A percentile compares a stretch with the other conserved stretches of the same genome.
These are phyloP conservation scores for Penelope pileata DNA, from an alignment of 2,113 vertebrate species.

Conservation along the genomic window DNA sequence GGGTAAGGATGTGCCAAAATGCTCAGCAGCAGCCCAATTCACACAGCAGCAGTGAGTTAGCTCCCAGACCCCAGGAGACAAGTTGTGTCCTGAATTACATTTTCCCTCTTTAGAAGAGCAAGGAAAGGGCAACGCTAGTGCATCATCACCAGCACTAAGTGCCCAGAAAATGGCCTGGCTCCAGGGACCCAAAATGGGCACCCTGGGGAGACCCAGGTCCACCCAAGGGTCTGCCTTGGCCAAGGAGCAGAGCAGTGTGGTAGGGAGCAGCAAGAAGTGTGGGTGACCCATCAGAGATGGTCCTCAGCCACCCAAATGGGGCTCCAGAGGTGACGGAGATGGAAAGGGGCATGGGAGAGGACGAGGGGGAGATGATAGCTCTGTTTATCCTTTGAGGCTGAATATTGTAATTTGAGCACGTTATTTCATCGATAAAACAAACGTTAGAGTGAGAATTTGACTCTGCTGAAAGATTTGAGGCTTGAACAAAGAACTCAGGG, in stretches of 20 bases:
- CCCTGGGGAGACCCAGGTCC: background rate
- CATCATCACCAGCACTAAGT: rapidly evolving
- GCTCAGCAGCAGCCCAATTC: background rate
- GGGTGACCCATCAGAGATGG: background rate
- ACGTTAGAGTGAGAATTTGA: background rate
- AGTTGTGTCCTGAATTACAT: background rate
- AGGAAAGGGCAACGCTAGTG: background rate
- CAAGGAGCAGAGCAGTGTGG: rapidly evolving
- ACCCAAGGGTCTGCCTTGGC: background rate
- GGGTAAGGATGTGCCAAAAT: background rate
- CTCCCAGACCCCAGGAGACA: rapidly evolving
- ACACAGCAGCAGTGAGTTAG: background rate
- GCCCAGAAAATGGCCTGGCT: rapidly evolving
- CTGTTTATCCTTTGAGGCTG: background rate
- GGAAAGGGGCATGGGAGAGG: background rate
- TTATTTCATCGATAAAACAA: background rate
- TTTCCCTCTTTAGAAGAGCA: background rate
- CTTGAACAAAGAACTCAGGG: background rate
- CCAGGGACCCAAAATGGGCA: background rate
- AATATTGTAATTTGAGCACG: background rate
- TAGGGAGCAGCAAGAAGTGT: rapidly evolving
- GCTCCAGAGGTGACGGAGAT: background rate
- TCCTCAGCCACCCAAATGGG: background rate
- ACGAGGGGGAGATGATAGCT: background rate
- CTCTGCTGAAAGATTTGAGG: background rate